Base-by-base conservation (phyloP, 2,888 invertebrate species). In the Tetranychus truncatus region DNA sequence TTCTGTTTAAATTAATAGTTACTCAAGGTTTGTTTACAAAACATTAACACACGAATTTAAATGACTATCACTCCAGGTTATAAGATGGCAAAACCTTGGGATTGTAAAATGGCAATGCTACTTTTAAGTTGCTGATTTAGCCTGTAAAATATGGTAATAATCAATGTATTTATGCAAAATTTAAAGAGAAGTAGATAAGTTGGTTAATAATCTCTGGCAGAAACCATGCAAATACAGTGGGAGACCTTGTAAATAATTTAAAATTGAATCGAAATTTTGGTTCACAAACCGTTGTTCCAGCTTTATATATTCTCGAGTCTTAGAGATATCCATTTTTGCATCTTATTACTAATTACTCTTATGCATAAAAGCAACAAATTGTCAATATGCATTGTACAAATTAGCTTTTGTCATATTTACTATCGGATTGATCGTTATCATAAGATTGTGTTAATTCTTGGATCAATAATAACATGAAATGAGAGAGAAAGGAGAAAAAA, bases 401-500 rank as follows among this genome's bases (percentile, higher is more conserved):
- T 34, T 34, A 34, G 34, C 34, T 34, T 34, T 34, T 34, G 34
- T 34, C 34, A 34, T 34, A 34, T 34, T 34, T 34, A 34, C 34
- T 34, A 34, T 34, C 1, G 55, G 15, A 55, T 55, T 55, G 55
- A 55, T 55, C 55, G 15, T 55, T 15, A 55, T 55, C 15, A 55
- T 55, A 9, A 55, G 55, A 55, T 55, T 55, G 55, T 55, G 55
- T 55, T 55, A 55, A 55, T 55, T 55, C 15, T 55, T 55, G 55
- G 55, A 69, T 69, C n/a, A 69, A 24, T 24, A 24, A 20, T 45
- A 72, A n/a, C 20, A 15, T 20, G 20, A 44, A 24, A 72, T 15
- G 45, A 72, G 72, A 34, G 34, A 72, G 11, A 71, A 8, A 71
- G 71, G 24, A 15, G 24, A 11, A 72, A 34, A 72, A 45, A 72